Percentiles rank a stretch among this genome's conserved stretches.
Evolutionary conservation across 2,888 invertebrate species (phyloP).

Genomic region (Drosophila mulleri): DNA sequence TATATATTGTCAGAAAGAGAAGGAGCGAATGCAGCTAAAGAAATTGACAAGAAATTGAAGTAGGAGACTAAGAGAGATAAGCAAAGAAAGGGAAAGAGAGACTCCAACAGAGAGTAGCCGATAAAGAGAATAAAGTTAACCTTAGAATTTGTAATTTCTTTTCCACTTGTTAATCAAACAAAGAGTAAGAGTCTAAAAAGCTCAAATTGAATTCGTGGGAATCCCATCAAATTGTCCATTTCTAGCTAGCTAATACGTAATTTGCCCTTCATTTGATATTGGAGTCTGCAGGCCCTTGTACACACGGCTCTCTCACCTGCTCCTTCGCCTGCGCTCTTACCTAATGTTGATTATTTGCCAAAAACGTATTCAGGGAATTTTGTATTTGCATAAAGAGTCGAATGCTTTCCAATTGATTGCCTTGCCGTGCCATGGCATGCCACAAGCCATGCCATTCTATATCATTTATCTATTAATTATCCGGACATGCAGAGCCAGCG

Average conservation of each 20-base stretch:
- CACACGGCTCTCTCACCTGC: background rate
- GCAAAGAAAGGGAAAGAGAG: no score
- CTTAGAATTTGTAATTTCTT: background rate
- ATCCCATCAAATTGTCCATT: background rate
- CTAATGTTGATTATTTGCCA: background rate
- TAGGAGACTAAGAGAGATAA: no score
- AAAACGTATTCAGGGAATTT: background rate
- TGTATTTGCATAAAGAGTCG: background rate
- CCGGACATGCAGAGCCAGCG: conserved; percentile 48
- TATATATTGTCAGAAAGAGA: no score
- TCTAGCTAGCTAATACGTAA: background rate
- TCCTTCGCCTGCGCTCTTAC: background rate
- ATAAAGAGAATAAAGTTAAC: background rate
- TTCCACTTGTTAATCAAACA: background rate
- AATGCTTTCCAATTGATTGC: conserved; percentile 1
- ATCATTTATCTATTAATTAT: conserved; percentile 72
- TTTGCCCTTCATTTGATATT: background rate
- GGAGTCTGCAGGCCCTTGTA: background rate
- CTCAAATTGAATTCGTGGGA: background rate
- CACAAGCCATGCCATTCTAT: conserved; percentile 13
- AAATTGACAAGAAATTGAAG: no score
- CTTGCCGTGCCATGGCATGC: conserved; percentile 5
- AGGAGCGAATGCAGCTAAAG: no score
- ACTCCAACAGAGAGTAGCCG: no score
- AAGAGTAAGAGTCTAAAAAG: background rate